Evolutionary conservation across 2,888 invertebrate genomes (phyloP), one percentile per base, ranked within the genome.

Genomic region (Parochlus steinenii): DNA sequence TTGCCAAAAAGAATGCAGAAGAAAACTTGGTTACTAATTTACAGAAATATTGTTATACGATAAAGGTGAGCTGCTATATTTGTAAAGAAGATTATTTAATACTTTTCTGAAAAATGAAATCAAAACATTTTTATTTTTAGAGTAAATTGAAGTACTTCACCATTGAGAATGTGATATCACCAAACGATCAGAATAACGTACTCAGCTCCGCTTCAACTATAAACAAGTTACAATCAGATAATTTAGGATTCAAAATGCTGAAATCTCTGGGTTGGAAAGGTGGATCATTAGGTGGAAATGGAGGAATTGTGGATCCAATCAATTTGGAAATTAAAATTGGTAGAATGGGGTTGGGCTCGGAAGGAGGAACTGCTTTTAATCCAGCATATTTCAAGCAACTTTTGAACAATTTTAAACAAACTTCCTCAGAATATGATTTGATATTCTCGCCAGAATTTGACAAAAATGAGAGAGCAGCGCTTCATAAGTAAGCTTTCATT

Each of bases 251-350:
- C 45, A 68, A 64, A 45, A 68, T 80, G 55, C 67, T 80, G 64
- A 58, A 63, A 23, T 55, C 64, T 37, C 77, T 79, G 74, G 80
- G 80, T 0, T 80, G 79, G 79, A 55, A 61, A 4, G 79, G 79
- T 3, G 77, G 77, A 5, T 74, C 74, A 0, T 55, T 80, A 3
- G 80, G 79, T 0, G 57, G 62, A 2, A 55, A 64, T 2, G 69
- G 64, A 0, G 80, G 80, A 2, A 71, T 74, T 22, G 63, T 61
- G 1, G 71, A 75, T 42, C 78, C 79, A 0, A 56, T 71, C 1
- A 50, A 52, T 51, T 56, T 54, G 37, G 43, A 56, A 8, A 40
- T 58, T 0, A 58, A 57, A 40, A 51, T 45, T 32, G 54, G 53
- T 39, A 52, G 58, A 4, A 44, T 46, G 17, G 58, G 58, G 3